Percentiles rank a stretch among this genome's conserved stretches.
These are phyloP conservation scores for Esox niger DNA, from an alignment of 2,113 vertebrate genomes.

Conservation along the genomic window DNA sequence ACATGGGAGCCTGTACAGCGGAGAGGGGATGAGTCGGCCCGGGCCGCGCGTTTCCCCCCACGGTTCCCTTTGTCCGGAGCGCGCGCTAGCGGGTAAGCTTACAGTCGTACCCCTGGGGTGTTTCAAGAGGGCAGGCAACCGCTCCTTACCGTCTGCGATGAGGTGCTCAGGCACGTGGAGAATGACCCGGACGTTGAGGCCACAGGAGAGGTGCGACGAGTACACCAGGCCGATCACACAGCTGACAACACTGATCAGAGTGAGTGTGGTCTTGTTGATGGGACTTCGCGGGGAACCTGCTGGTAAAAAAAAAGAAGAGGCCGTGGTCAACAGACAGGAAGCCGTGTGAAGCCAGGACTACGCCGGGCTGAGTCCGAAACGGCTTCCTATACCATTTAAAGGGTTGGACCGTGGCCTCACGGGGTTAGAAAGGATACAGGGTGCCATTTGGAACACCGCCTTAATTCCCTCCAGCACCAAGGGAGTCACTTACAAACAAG, in stretches of 20 bases:
- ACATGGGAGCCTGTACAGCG: constrained; percentile 13
- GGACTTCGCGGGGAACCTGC: constrained; percentile 94
- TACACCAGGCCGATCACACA: constrained; percentile 91
- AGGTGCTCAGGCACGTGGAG: constrained; percentile 96
- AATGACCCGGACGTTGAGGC: constrained; percentile 89
- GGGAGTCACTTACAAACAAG: constrained; percentile 54
- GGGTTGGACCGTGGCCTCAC: neutral
- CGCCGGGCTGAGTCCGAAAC: neutral
- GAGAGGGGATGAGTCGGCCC: constrained; percentile 9
- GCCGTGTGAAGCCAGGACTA: constrained; percentile 31
- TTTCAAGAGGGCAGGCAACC: neutral
- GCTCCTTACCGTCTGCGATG: constrained; percentile 88
- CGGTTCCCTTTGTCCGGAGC: constrained; percentile 52
- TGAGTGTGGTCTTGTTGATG: constrained; percentile 96
- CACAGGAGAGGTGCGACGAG: constrained; percentile 89
- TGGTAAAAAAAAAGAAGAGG: constrained; percentile 33
- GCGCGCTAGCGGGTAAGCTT: too few relatives aligned
- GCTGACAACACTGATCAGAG: constrained; percentile 93
- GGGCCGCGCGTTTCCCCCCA: constrained; percentile 12
- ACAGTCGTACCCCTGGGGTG: neutral
- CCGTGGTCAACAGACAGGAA: constrained; percentile 24
- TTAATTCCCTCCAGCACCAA: constrained; percentile 1
- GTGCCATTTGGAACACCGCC: neutral
- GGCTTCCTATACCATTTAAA: neutral
- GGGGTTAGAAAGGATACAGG: neutral